phyloP scores from a whole-genome alignment of 2,888 invertebrate genomes.

The Drosophila nigricruria region DNA sequence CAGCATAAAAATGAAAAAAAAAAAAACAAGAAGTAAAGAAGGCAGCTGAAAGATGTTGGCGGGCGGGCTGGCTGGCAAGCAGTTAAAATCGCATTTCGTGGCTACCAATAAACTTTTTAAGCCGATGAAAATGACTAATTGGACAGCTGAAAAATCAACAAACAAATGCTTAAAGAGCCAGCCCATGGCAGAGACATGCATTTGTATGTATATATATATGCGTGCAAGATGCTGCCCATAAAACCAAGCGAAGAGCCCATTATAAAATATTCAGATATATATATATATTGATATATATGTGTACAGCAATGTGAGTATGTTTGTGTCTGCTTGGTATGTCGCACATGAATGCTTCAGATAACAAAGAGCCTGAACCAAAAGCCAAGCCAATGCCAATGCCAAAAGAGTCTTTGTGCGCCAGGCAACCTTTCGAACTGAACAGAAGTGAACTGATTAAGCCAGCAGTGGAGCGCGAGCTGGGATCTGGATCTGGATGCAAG shows the following conservation, averaged over 20 bases:
- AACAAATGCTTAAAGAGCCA: slow-evolving; percentile 52
- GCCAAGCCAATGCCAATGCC: slow-evolving; percentile 24
- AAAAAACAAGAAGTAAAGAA: not conserved
- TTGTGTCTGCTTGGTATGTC: slow-evolving; percentile 56
- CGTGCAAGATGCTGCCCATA: slow-evolving; percentile 32
- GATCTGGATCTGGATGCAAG: slow-evolving; percentile 23
- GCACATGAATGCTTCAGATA: slow-evolving; percentile 68
- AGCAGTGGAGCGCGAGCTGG: slow-evolving; percentile 53
- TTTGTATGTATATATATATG: not conserved
- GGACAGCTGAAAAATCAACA: slow-evolving; percentile 75
- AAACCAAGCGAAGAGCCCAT: slow-evolving; percentile 33
- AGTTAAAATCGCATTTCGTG: slow-evolving; percentile 67
- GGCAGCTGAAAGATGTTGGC: slow-evolving; percentile 25
- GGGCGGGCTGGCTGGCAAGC: slow-evolving; percentile 14
- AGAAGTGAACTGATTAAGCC: slow-evolving; percentile 75
- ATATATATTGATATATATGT: not conserved
- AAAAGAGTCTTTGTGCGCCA: slow-evolving; percentile 48
- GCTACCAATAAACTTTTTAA: slow-evolving; percentile 59
- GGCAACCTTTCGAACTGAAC: slow-evolving; percentile 67
- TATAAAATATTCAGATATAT: slow-evolving; percentile 38
- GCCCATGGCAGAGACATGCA: slow-evolving; percentile 1
- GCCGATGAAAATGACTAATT: slow-evolving; percentile 75
- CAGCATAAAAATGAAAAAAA: slow-evolving; percentile 1
- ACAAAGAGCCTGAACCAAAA: slow-evolving; percentile 49
- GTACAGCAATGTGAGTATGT: slow-evolving; percentile 8